Percentiles rank a stretch among this genome's conserved stretches.
Evolutionary conservation across 2,113 vertebrate genomes (phyloP).

Genomic region (Gymnarchus niloticus): DNA sequence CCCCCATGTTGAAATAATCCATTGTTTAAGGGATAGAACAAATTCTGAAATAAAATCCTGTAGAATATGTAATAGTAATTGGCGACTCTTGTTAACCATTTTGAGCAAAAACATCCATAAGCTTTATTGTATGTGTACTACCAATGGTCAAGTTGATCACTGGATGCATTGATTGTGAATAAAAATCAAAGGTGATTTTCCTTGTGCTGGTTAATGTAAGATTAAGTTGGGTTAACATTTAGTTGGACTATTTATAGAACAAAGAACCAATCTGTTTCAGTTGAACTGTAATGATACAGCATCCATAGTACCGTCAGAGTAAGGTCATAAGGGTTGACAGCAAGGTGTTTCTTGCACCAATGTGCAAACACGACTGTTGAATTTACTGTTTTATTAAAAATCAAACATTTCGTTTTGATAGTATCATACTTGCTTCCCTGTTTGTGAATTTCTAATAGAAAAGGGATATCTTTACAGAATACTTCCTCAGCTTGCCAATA

Average conservation of each 20-base stretch:
- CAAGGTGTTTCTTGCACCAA: neutral
- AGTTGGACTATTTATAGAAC: neutral
- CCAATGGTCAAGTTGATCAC: neutral
- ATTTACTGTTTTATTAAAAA: constrained; percentile 7
- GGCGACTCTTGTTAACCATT: neutral
- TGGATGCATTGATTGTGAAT: constrained; percentile 56
- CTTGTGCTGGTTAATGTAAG: neutral
- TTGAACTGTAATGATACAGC: neutral
- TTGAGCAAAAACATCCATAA: neutral
- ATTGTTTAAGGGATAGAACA: neutral
- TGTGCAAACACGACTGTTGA: neutral
- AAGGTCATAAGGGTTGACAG: neutral
- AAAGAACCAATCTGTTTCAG: neutral
- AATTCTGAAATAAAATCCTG: too few species aligned
- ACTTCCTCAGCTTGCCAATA: constrained; percentile 20
- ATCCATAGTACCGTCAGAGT: neutral
- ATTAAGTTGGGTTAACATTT: neutral
- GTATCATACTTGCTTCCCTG: neutral
- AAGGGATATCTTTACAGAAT: neutral
- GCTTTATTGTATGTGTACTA: neutral
- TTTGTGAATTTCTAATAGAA: neutral
- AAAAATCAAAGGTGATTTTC: constrained; percentile 44
- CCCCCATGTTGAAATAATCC: neutral
- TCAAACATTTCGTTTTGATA: neutral
- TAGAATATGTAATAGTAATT: neutral